Percentiles rank a stretch among this genome's conserved stretches.
Conservation (phyloP, 2,113 vertebrate species). For the Desmodus rotundus region DNA sequence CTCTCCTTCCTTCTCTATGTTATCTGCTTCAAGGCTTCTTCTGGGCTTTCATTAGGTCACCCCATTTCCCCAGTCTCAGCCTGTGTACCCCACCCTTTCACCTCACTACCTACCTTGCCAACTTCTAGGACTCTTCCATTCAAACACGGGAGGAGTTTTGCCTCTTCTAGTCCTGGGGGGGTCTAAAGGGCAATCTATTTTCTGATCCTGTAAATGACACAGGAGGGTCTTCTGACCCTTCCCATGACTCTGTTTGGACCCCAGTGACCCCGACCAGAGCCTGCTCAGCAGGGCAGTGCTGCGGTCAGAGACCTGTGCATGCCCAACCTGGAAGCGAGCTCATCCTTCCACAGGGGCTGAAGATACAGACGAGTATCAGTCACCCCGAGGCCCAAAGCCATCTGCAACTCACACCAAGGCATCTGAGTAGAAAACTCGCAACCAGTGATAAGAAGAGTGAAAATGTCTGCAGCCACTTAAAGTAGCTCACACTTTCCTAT, state of each 20-base stretch:
- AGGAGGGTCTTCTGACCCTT: neutral
- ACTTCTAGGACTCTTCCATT: neutral
- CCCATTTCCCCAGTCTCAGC: neutral
- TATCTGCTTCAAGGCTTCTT: neutral
- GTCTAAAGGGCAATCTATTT: neutral
- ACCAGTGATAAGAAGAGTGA: neutral
- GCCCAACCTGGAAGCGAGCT: neutral
- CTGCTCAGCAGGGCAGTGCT: neutral
- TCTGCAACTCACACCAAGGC: neutral
- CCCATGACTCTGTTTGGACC: neutral
- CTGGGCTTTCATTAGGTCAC: neutral
- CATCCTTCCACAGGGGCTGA: neutral
- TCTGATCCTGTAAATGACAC: neutral
- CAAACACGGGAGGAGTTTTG: neutral
- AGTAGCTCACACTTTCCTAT: rapidly evolving
- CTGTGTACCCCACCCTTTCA: neutral
- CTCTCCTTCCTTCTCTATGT: neutral
- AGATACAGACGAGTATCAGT: too few relatives aligned
- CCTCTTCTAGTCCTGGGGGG: neutral
- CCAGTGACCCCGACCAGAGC: neutral
- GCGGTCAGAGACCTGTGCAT: rapidly evolving
- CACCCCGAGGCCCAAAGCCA: neutral
- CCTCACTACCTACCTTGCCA: neutral
- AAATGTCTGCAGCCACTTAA: neutral
- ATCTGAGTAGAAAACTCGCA: neutral